phyloP scores from a whole-genome alignment of 2,113 vertebrate genomes.

The Neolamprologus longior region DNA sequence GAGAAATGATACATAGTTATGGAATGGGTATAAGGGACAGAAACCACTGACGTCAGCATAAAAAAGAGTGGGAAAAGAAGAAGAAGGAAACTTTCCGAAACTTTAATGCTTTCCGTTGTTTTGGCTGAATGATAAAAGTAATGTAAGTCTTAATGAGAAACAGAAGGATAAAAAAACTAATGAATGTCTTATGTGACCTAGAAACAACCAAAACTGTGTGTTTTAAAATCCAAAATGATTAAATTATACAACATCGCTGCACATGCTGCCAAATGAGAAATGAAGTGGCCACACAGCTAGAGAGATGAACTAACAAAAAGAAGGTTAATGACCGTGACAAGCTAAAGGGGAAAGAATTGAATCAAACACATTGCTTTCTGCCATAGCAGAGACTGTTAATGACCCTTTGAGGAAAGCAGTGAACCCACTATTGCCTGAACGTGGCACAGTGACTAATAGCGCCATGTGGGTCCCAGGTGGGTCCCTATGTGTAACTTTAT shows the following conservation, averaged over 20 bases:
- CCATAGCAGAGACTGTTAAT: background rate
- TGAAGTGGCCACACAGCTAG: background rate
- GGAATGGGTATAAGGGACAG: constrained; percentile 8
- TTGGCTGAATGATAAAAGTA: background rate
- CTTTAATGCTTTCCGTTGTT: constrained; percentile 14
- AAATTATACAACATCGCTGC: background rate
- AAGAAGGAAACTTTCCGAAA: background rate
- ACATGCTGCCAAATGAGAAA: background rate
- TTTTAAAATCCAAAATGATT: background rate
- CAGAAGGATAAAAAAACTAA: background rate
- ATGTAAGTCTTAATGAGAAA: constrained; percentile 14
- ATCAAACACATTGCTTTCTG: background rate
- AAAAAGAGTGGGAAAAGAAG: background rate
- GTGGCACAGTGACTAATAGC: background rate
- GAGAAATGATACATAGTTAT: constrained; percentile 15
- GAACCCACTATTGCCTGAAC: background rate
- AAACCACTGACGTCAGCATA: background rate
- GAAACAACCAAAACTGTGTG: background rate
- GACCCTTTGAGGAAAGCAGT: constrained; percentile 9
- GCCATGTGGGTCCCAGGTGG: background rate
- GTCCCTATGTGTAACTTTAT: background rate
- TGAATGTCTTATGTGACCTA: background rate
- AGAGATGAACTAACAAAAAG: background rate
- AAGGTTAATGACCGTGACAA: background rate
- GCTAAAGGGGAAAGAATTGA: background rate